Base-by-base conservation (phyloP, 2,888 invertebrate species). In the Linyphia triangularis region DNA sequence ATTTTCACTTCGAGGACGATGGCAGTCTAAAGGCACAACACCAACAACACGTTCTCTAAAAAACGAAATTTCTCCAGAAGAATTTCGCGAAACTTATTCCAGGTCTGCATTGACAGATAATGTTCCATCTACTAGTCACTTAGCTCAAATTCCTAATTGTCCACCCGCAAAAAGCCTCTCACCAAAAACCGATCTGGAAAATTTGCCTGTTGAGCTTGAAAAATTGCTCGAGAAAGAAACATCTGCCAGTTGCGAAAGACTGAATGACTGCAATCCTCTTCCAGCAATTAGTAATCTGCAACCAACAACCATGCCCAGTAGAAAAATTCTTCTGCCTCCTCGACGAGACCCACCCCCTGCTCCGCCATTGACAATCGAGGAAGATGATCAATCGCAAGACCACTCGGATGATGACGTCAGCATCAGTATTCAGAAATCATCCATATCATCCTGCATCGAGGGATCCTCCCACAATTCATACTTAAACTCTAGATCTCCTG, bases 61-160 rank as follows among this genome's bases (percentile, higher is more conserved):
- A 88, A 89, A 89, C 30, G 91, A 91, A 88, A 90, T 91, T 63
- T 91, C 90, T 40, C 90, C 91, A 16, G 90, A 91, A 59, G 91
- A 91, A 72, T 91, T 91, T 81, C 89, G 91, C 43, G 91, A 91
- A 86, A 91, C 91, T n/a, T 91, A 91, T 77, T 89, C 89, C 43
- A 70, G 89, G 19, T 77, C 89, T 13, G 24, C 86, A 30, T 37
- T 26, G 19, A 9, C 51, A 10, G 86, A 85, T 79, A 67, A 69
- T 59, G 40, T 57, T 67, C 40, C 67, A 26, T 59, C 77, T 73
- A 57, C 89, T 89, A 89, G 89, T 89, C 89, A 89, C 51, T 70
- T 59, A 67, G n/a, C 43, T 43, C 13, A 40, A 72, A 28, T 19
- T 67, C 9, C 79, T 63, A 84, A 82, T 51, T 70, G 75, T 51